phyloP scores from a whole-genome alignment of 2,888 invertebrate genomes.

The Amitus sp. region DNA sequence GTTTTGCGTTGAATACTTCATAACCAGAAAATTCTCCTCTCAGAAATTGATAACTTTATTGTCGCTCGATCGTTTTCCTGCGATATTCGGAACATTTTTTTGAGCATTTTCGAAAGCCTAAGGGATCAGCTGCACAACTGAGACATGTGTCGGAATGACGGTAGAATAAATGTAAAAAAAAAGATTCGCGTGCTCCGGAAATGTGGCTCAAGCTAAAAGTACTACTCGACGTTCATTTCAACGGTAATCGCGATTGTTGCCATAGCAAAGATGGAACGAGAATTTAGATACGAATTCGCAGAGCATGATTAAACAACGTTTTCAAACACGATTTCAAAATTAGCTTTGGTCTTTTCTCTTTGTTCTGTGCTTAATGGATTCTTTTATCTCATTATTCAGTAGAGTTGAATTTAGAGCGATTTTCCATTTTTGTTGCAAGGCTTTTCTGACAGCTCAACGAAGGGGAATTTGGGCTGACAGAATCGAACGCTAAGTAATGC shows the following conservation, averaged over 20 bases:
- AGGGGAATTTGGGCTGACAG: slow-evolving; percentile 29
- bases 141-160: slow-evolving; percentile 19
- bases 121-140: slow-evolving; percentile 1
- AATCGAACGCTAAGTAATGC: slow-evolving; percentile 20
- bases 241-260: slow-evolving; percentile 3
- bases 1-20: too few species aligned
- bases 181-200: slow-evolving; percentile 21
- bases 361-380: too few species aligned
- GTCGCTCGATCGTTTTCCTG: too few species aligned
- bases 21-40: background rate
- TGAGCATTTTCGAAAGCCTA: slow-evolving; percentile 14
- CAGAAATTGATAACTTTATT: too few species aligned
- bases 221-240: slow-evolving; percentile 14
- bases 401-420: too few species aligned
- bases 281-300: background rate
- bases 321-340: too few species aligned
- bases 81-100: slow-evolving; percentile 9
- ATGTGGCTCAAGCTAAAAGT: slow-evolving; percentile 6
- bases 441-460: slow-evolving; percentile 23
- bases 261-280: background rate
- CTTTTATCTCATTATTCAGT: too few species aligned
- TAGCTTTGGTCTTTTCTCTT: too few species aligned
- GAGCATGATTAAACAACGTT: too few species aligned
- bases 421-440: too few species aligned
- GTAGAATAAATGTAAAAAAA: slow-evolving; percentile 23